These are phyloP conservation scores for Rhagoletis zephyria DNA, from an alignment of 1,140 invertebrate species.

Conservation along the genomic window DNA sequence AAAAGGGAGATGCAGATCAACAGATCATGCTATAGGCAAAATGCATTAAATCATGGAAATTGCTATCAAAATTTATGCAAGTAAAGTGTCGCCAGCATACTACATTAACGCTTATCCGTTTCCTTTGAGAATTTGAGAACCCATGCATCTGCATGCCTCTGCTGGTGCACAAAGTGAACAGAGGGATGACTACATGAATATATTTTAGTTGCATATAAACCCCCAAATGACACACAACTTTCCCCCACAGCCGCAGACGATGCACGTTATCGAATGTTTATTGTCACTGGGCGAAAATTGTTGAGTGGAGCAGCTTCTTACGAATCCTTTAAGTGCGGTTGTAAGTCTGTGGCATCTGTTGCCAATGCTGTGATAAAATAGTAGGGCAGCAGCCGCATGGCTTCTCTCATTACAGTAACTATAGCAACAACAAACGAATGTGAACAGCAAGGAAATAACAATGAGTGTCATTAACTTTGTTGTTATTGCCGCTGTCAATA, in stretches of 20 bases:
- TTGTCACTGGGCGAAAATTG: background rate
- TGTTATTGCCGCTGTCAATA: background rate
- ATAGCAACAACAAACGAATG: background rate
- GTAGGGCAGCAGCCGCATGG: background rate
- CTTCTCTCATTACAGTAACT: background rate
- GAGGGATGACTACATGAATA: background rate
- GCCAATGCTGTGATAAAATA: slow-evolving; percentile 42
- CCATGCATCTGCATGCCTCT: too few species aligned
- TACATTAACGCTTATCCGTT: background rate
- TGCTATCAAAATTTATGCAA: slow-evolving; percentile 45
- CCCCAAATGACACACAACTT: too few species aligned
- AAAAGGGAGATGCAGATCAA: background rate
- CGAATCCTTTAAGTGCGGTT: background rate
- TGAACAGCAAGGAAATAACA: background rate
- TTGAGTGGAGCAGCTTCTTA: background rate
- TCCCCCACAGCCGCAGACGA: background rate
- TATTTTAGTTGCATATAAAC: background rate
- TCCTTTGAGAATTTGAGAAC: too few species aligned
- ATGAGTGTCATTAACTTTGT: background rate
- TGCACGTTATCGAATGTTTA: slow-evolving; percentile 3
- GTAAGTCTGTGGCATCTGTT: slow-evolving; percentile 28
- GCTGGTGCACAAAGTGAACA: background rate
- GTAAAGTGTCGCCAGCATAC: background rate
- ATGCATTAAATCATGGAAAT: slow-evolving; percentile 29
- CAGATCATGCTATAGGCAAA: slow-evolving; percentile 28